Conservation (phyloP, 2,888 invertebrate genomes). For the Agrotis puta region DNA sequence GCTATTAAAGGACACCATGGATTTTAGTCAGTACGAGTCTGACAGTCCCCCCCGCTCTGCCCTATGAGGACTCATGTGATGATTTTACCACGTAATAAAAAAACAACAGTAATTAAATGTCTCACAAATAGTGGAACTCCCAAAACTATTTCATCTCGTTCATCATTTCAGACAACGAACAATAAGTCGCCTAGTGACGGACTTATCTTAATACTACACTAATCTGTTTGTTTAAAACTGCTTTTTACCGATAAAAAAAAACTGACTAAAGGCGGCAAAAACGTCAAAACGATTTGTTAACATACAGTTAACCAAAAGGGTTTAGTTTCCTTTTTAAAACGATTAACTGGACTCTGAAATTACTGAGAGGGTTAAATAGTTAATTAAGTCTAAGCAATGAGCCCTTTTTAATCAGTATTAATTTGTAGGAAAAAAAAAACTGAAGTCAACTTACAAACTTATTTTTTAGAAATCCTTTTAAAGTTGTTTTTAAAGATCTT, state of each 20-base stretch:
- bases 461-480: conserved; percentile 11
- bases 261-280: conserved; percentile 1
- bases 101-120: no score
- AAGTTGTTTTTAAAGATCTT: neutral
- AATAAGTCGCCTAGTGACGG: neutral
- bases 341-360: conserved; percentile 5
- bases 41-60: no score
- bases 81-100: no score
- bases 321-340: conserved; percentile 2
- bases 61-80: no score
- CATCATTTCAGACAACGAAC: neutral
- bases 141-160: neutral
- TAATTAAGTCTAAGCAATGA: neutral
- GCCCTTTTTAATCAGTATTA: neutral
- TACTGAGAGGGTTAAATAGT: neutral
- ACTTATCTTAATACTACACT: neutral
- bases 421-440: neutral
- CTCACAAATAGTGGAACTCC: neutral
- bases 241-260: neutral
- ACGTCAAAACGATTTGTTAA: neutral
- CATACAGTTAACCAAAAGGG: conserved; percentile 13
- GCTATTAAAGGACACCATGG: no score
- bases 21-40: no score
- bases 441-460: conserved; percentile 3
- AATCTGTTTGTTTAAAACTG: conserved; percentile 1